Conservation (phyloP, 2,888 invertebrate genomes). For the Calliopum simillimum region DNA sequence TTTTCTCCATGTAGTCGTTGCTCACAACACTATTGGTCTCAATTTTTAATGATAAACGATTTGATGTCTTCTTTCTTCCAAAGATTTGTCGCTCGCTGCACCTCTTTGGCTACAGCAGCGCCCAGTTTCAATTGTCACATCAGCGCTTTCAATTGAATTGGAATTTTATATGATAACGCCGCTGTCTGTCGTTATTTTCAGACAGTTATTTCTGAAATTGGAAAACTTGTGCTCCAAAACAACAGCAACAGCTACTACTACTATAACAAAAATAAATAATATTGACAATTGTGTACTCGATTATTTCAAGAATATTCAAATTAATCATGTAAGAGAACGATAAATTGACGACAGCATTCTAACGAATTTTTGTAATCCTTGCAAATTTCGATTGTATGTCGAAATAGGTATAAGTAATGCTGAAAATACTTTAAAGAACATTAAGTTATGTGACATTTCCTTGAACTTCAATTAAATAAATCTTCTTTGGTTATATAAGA, state of each 20-base stretch:
- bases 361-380: neutral
- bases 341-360: constrained; percentile 17
- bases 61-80: neutral
- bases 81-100: neutral
- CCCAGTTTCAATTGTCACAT: constrained; percentile 1
- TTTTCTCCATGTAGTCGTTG: too few relatives aligned
- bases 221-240: constrained; percentile 19
- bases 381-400: neutral
- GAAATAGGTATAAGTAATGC: neutral
- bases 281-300: neutral
- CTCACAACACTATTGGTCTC: constrained; percentile 6
- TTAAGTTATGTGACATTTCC: neutral
- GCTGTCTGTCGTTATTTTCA: too few relatives aligned
- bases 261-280: neutral
- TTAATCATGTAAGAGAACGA: constrained; percentile 20
- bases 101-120: neutral
- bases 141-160: constrained; percentile 5
- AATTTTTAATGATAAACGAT: constrained; percentile 42
- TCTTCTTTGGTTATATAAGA: too few relatives aligned
- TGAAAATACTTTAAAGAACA: neutral
- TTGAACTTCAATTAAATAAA: neutral
- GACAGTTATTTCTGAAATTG: neutral
- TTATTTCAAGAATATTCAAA: constrained; percentile 11
- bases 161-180: constrained; percentile 2
- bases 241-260: neutral